These are phyloP conservation scores for Drosophila sp. DNA, from an alignment of 1,140 invertebrate genomes.

Conservation along the genomic window DNA sequence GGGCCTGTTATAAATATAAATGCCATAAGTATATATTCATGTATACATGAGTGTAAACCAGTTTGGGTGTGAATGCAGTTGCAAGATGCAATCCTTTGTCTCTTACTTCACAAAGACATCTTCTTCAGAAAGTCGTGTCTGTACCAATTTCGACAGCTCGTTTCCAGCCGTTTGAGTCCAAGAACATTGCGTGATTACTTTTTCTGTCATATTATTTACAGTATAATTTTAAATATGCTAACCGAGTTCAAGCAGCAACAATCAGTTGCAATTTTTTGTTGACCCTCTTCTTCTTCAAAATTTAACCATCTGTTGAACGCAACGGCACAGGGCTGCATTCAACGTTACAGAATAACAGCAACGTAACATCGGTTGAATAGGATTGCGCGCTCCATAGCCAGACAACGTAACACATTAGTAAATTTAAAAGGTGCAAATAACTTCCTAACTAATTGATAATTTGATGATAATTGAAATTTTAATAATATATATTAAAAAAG, in stretches of 20 bases:
- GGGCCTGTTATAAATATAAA: slow-evolving; percentile 57
- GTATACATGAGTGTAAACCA: slow-evolving; percentile 41
- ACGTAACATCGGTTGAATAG: too few relatives aligned
- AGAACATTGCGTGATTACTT: slow-evolving; percentile 53
- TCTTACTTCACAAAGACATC: slow-evolving; percentile 77
- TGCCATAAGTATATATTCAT: slow-evolving; percentile 7
- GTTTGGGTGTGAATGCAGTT: slow-evolving; percentile 49
- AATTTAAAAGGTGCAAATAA: too few relatives aligned
- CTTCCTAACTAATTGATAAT: too few relatives aligned
- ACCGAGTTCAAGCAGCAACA: not conserved
- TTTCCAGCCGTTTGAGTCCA: slow-evolving; percentile 67
- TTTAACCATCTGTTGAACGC: slow-evolving; percentile 24
- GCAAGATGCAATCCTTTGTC: slow-evolving; percentile 63
- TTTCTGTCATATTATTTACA: slow-evolving; percentile 45
- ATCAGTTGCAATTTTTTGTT: slow-evolving; percentile 31
- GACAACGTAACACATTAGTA: slow-evolving; percentile 13
- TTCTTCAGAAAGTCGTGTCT: slow-evolving; percentile 56
- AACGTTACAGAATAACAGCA: not conserved
- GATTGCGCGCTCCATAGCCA: not conserved
- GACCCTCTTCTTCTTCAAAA: slow-evolving; percentile 33
- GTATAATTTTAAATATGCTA: too few relatives aligned
- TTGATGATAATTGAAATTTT: too few relatives aligned
- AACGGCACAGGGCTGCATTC: slow-evolving; percentile 18
- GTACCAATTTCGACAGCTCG: slow-evolving; percentile 52
- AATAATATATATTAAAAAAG: too few relatives aligned